Percentiles rank a stretch among this genome's conserved stretches.
These are phyloP conservation scores for Papilio polytes DNA, from an alignment of 1,140 invertebrate species.

Conservation along the genomic window DNA sequence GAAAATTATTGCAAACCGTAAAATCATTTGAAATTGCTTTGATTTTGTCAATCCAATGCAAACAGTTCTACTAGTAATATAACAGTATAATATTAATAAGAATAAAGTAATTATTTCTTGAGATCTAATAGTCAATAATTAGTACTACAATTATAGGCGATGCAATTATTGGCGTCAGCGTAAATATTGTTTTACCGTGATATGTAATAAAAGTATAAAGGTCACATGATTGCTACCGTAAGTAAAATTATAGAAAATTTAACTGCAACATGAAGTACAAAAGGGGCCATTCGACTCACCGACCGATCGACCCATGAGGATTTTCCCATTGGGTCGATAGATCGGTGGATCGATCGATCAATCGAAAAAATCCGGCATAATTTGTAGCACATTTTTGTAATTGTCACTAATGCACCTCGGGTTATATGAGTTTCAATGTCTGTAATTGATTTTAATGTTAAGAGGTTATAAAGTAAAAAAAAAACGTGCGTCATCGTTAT, in stretches of 20 bases:
- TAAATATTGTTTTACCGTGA: background rate
- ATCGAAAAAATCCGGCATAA: too few relatives aligned
- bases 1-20: too few relatives aligned
- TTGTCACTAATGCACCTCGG: too few relatives aligned
- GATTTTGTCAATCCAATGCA: background rate
- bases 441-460: too few relatives aligned
- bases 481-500: background rate
- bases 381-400: too few relatives aligned
- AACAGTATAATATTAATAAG: background rate
- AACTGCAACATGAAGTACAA: background rate
- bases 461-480: background rate
- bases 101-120: slow-evolving; percentile 1
- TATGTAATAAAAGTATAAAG: background rate
- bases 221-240: background rate
- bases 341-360: too few relatives aligned
- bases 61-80: background rate
- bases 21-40: background rate
- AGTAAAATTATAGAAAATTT: background rate
- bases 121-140: slow-evolving; percentile 4
- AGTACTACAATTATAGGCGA: background rate
- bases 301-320: too few relatives aligned
- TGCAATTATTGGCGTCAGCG: slow-evolving; percentile 5
- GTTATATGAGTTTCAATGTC: too few relatives aligned
- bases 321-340: too few relatives aligned
- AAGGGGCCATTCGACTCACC: background rate